Conservation (phyloP, 1,140 invertebrate genomes). For the Drosophila funebris region DNA sequence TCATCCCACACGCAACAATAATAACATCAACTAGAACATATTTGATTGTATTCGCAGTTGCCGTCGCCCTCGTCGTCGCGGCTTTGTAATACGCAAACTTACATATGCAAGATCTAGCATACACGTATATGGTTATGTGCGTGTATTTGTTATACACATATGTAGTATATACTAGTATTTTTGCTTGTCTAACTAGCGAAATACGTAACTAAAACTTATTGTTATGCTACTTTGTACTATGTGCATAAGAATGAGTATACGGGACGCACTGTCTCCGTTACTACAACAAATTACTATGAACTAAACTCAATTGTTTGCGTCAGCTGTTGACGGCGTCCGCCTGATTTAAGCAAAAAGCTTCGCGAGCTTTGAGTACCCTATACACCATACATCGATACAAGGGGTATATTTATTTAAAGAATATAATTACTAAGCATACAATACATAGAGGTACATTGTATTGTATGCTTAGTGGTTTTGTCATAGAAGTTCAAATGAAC, state of each 20-base stretch:
- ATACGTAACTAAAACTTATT: slow-evolving; percentile 15
- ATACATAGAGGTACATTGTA: no score
- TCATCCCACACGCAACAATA: background rate
- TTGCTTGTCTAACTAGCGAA: background rate
- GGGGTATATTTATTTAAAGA: slow-evolving; percentile 1
- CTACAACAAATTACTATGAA: slow-evolving; percentile 18
- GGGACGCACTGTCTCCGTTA: background rate
- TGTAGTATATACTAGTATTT: no score
- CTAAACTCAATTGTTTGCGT: slow-evolving; percentile 23
- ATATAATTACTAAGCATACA: no score
- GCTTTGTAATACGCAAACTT: slow-evolving; percentile 26
- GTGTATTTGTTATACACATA: background rate
- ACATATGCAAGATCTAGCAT: slow-evolving; percentile 19
- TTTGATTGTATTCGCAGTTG: background rate
- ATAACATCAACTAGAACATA: background rate
- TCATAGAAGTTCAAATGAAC: no score
- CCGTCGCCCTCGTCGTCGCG: background rate
- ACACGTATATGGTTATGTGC: slow-evolving; percentile 6
- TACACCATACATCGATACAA: background rate
- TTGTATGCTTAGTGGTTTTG: no score
- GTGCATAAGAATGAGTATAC: slow-evolving; percentile 17
- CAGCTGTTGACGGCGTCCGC: slow-evolving; percentile 23
- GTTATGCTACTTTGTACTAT: slow-evolving; percentile 28
- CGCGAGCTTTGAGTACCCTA: slow-evolving; percentile 7
- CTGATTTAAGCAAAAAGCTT: slow-evolving; percentile 7